phyloP scores from a whole-genome alignment of 37 sponge, comb jelly and placozoan species.

The Hexactinellida sp. region DNA sequence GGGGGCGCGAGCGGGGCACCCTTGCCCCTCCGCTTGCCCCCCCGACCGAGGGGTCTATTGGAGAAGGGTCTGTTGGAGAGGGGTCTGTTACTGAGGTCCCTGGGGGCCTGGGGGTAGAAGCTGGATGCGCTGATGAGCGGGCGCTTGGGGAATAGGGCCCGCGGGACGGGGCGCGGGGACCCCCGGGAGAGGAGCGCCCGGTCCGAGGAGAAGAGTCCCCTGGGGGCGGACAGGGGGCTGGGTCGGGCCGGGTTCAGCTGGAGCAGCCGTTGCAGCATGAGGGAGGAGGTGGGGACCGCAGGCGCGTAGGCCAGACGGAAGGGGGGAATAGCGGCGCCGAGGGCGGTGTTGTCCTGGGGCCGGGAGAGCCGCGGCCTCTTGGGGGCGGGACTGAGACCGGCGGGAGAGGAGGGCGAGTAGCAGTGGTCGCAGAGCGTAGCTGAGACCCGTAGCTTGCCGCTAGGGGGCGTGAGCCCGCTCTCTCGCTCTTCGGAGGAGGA shows the following conservation, averaged over 20 bases:
- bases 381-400: background rate
- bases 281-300: background rate
- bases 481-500: no score
- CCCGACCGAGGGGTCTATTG: background rate
- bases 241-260: background rate
- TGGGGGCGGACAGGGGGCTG: background rate
- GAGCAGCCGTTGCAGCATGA: background rate
- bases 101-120: background rate
- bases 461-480: no score
- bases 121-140: background rate
- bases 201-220: background rate
- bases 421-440: background rate
- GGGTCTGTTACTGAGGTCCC: background rate
- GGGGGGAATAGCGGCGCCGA: background rate
- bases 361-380: background rate
- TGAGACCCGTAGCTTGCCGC: background rate
- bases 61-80: background rate
- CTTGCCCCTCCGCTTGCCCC: background rate
- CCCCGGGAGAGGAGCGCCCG: background rate
- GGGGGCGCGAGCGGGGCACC: background rate
- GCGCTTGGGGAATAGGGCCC: background rate
- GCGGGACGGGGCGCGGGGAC: background rate
- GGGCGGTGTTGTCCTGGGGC: conserved; percentile 5
- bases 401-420: background rate
- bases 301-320: conserved; percentile 7